Conservation (phyloP, 2,797 vertebrate species). For the Sebastes ruberrimus region DNA sequence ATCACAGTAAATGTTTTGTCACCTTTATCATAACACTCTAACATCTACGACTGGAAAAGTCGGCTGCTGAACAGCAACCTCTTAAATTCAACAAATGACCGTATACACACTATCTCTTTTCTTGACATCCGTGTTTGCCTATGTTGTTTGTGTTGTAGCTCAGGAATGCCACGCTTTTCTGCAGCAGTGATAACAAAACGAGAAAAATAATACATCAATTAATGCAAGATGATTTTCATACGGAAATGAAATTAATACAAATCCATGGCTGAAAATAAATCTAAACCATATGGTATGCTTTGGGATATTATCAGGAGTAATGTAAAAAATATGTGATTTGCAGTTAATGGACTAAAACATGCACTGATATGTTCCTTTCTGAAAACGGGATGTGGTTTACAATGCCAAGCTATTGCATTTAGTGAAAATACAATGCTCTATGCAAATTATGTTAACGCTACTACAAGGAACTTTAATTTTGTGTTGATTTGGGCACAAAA, state of each 20-base stretch:
- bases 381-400: background rate
- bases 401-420: background rate
- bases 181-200: background rate
- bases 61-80: background rate
- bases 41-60: background rate
- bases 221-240: background rate
- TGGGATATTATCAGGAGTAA: background rate
- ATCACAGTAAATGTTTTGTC: conserved; percentile 1
- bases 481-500: no score
- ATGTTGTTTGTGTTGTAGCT: background rate
- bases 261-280: background rate
- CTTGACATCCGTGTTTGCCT: background rate
- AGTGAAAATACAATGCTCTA: background rate
- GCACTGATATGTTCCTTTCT: background rate
- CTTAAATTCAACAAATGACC: conserved; percentile 8
- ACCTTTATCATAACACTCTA: background rate
- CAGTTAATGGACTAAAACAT: conserved; percentile 1
- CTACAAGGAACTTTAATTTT: no score
- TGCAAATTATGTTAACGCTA: background rate
- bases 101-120: background rate
- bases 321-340: background rate
- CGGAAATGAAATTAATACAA: background rate
- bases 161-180: background rate
- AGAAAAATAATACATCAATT: background rate
- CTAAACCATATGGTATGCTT: background rate